These are phyloP conservation scores for Adrianichthys oophorus DNA, from an alignment of 2,797 vertebrate genomes.

Conservation along the genomic window DNA sequence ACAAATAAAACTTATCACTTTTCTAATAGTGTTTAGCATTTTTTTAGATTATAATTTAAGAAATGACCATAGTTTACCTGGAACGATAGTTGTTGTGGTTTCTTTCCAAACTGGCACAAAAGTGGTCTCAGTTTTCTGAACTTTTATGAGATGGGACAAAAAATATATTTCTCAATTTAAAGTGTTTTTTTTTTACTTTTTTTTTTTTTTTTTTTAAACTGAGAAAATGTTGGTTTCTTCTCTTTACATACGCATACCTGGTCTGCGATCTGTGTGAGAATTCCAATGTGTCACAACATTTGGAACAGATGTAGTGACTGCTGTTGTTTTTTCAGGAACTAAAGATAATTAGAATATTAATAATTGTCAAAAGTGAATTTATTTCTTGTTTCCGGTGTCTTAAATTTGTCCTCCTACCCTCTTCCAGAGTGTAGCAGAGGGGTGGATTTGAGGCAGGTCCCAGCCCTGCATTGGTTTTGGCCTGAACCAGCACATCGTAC, in stretches of 20 bases:
- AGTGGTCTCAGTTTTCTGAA: slow-evolving; percentile 2
- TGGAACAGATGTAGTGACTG: slow-evolving; percentile 10
- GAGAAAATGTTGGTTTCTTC: background rate
- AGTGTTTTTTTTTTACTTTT: background rate
- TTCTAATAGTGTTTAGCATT: too few relatives aligned
- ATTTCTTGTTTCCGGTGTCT: background rate
- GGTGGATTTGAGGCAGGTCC: slow-evolving; percentile 47
- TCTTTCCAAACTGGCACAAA: slow-evolving; percentile 28
- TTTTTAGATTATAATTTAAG: too few relatives aligned
- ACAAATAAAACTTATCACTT: too few relatives aligned
- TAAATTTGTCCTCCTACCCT: slow-evolving; percentile 28
- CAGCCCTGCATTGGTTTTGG: slow-evolving; percentile 51
- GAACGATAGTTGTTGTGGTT: slow-evolving; percentile 3
- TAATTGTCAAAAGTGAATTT: background rate
- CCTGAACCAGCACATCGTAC: slow-evolving; percentile 54
- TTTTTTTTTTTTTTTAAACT: background rate
- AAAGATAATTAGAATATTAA: slow-evolving; percentile 18
- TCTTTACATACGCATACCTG: slow-evolving; percentile 27
- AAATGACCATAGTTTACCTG: too few relatives aligned
- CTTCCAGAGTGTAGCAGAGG: slow-evolving; percentile 55
- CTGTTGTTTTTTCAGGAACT: slow-evolving; percentile 32
- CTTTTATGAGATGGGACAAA: slow-evolving; percentile 4
- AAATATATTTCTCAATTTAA: background rate
- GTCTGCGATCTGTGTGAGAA: slow-evolving; percentile 1
- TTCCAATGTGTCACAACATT: slow-evolving; percentile 11